These are phyloP conservation scores for Globodera rostochiensis DNA, from an alignment of 1,140 invertebrate genomes.

Conservation along the genomic window DNA sequence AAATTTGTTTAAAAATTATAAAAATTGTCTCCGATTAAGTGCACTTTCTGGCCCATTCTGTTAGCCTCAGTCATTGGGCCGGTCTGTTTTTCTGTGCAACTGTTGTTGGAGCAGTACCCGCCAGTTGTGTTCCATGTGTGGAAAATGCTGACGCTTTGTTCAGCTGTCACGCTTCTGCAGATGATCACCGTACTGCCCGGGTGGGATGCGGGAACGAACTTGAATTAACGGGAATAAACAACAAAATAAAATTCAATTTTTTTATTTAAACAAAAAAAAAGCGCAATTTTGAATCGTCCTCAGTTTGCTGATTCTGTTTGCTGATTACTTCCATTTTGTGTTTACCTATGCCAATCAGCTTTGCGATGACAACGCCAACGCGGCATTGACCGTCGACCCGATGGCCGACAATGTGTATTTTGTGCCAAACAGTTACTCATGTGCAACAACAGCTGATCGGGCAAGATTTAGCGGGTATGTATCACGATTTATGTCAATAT, in stretches of 20 bases:
- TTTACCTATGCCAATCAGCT: slow-evolving; percentile 27
- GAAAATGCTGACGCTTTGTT: slow-evolving; percentile 29
- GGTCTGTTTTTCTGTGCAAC: slow-evolving; percentile 27
- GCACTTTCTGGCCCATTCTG: slow-evolving; percentile 38
- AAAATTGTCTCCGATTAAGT: slow-evolving; percentile 18
- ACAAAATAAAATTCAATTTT: not conserved
- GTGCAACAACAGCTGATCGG: slow-evolving; percentile 9
- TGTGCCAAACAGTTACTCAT: slow-evolving; percentile 30
- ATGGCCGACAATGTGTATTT: slow-evolving; percentile 49
- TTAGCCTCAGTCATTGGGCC: slow-evolving; percentile 20
- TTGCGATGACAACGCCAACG: slow-evolving; percentile 48
- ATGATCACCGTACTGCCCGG: slow-evolving; percentile 37
- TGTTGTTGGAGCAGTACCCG: slow-evolving; percentile 29
- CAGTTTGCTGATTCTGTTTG: slow-evolving; percentile 45
- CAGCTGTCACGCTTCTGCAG: slow-evolving; percentile 37
- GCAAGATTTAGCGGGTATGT: not conserved
- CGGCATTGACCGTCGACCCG: slow-evolving; percentile 37
- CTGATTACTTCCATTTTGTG: slow-evolving; percentile 34
- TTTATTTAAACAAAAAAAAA: too few relatives aligned
- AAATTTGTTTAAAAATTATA: too few relatives aligned
- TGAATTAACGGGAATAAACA: not conserved
- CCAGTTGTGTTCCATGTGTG: slow-evolving; percentile 49
- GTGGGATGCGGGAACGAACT: slow-evolving; percentile 19
- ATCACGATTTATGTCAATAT: not conserved
- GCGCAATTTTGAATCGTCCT: not conserved